phyloP scores from a whole-genome alignment of 2,888 invertebrate species.

The Uloborus plumipes region DNA sequence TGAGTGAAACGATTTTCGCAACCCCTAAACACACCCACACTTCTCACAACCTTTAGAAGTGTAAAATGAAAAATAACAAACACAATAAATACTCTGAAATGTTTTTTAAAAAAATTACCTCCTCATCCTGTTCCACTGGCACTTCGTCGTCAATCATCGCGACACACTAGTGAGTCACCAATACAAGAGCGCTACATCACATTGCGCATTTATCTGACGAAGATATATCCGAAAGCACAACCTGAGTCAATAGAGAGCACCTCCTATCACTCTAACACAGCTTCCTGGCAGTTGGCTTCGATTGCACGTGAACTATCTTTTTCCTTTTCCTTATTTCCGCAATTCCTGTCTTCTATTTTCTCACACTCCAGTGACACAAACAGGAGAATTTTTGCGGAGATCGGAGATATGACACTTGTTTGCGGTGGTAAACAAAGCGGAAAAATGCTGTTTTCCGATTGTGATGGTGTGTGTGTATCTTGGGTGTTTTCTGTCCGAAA shows the following conservation, averaged over 20 bases:
- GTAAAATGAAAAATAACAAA: too few species aligned
- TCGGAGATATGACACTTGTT: too few species aligned
- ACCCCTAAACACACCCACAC: too few species aligned
- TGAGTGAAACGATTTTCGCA: too few species aligned
- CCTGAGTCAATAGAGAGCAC: conserved; percentile 40
- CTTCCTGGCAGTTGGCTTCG: conserved; percentile 4
- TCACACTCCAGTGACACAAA: neutral
- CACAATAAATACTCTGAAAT: too few species aligned
- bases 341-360: neutral
- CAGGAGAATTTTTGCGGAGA: too few species aligned
- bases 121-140: conserved; percentile 23
- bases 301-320: neutral
- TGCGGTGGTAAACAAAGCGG: too few species aligned
- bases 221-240: conserved; percentile 19
- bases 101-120: conserved; percentile 17
- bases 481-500: too few species aligned
- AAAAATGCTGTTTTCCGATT: too few species aligned
- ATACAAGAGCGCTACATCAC: conserved; percentile 12
- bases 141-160: conserved; percentile 9
- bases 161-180: conserved; percentile 27
- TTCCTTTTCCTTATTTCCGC: conserved; percentile 5
- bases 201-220: conserved; percentile 35
- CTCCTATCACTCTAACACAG: conserved; percentile 6
- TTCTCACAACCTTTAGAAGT: too few species aligned
- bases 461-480: too few species aligned